Evolutionary conservation across 2,888 invertebrate species (phyloP).

Genomic region (Atethmia centrago): DNA sequence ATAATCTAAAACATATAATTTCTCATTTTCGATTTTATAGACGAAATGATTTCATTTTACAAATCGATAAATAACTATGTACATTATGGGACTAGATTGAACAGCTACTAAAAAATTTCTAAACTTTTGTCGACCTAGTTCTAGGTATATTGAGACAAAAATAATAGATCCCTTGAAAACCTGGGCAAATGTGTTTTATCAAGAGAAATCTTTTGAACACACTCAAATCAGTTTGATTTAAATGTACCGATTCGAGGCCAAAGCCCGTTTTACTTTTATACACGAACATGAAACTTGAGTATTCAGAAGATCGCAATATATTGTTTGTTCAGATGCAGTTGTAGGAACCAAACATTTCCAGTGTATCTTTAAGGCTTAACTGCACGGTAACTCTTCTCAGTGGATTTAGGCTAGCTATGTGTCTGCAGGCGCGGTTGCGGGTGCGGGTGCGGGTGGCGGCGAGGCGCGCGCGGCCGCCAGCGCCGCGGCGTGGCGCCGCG

Average conservation of each 20-base stretch:
- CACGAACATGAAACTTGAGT: neutral
- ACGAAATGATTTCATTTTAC: constrained; percentile 27
- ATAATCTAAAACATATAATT: constrained; percentile 22
- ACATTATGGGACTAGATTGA: constrained; percentile 26
- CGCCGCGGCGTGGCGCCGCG: constrained; percentile 97
- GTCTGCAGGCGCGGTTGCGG: constrained; percentile 77
- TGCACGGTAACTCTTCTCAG: constrained; percentile 15
- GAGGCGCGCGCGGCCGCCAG: constrained; percentile 91
- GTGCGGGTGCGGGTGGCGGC: constrained; percentile 72
- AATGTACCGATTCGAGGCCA: constrained; percentile 1
- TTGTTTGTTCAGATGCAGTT: constrained; percentile 9
- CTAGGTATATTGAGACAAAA: neutral
- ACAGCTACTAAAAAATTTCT: constrained; percentile 19
- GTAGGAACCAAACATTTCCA: constrained; percentile 2
- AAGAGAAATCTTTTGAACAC: neutral
- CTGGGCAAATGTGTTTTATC: neutral
- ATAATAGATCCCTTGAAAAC: neutral
- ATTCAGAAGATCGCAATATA: neutral
- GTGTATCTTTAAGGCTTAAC: constrained; percentile 23
- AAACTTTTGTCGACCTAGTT: neutral
- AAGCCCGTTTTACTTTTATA: neutral
- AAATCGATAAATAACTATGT: constrained; percentile 29
- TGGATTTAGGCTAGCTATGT: constrained; percentile 75
- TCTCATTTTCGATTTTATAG: constrained; percentile 17
- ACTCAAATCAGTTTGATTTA: neutral